A percentile compares a stretch with the other conserved stretches of the same genome.
Conservation (phyloP, 92 coral and sea anemone species). For the Heteractis magnifica region DNA sequence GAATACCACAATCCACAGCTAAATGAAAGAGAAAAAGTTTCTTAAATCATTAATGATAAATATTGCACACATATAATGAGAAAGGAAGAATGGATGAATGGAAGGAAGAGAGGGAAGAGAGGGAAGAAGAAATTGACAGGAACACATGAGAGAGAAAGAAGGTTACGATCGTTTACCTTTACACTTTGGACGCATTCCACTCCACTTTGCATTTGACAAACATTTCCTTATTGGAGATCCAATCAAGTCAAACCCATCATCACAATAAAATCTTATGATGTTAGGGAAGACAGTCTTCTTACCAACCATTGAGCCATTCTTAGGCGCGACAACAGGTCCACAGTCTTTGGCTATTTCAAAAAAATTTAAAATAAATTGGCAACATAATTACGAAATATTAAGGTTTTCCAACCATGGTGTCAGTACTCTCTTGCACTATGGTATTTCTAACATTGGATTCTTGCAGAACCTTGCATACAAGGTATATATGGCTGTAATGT, state of each 20-base stretch:
- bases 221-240: slow-evolving; percentile 63
- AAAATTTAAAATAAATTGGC: neutral
- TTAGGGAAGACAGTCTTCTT: slow-evolving; percentile 52
- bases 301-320: slow-evolving; percentile 42
- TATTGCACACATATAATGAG: neutral
- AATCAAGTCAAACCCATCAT: slow-evolving; percentile 60
- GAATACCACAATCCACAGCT: slow-evolving; percentile 48
- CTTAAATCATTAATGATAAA: neutral
- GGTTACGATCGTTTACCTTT: slow-evolving; percentile 37
- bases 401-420: neutral
- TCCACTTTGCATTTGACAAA: slow-evolving; percentile 77
- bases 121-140: neutral
- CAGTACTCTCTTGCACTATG: neutral
- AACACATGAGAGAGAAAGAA: neutral
- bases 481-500: too few species aligned
- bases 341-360: slow-evolving; percentile 52
- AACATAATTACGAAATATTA: neutral
- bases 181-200: slow-evolving; percentile 51
- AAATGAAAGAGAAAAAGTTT: neutral
- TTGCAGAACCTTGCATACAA: neutral
- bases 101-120: neutral
- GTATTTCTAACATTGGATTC: neutral
- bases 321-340: slow-evolving; percentile 38
- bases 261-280: slow-evolving; percentile 53
- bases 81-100: neutral